A percentile compares a stretch with the other conserved stretches of the same genome.
Conservation (phyloP, 1,140 invertebrate species). For the Heliothis subflexa region DNA sequence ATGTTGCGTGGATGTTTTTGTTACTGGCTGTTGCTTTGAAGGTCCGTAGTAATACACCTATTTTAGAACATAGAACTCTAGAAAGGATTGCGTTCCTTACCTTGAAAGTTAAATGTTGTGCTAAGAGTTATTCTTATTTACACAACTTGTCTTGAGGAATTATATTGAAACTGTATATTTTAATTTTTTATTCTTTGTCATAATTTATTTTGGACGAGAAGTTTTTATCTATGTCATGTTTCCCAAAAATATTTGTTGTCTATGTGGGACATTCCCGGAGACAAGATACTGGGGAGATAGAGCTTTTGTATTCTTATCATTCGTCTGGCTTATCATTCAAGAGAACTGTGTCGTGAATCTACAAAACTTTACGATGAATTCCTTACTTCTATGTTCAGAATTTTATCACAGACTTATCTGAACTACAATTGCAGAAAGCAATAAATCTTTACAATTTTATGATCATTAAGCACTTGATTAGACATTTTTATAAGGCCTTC, state of each 20-base stretch:
- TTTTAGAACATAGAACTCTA: conserved; percentile 20
- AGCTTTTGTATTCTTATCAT: conserved; percentile 37
- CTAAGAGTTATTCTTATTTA: conserved; percentile 16
- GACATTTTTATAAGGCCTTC: no score
- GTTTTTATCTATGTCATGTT: background rate
- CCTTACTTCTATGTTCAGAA: no score
- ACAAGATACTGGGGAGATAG: conserved; percentile 16
- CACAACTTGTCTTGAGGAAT: conserved; percentile 1
- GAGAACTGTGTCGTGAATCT: conserved; percentile 8
- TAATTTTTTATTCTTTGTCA: background rate
- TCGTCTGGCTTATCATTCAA: background rate
- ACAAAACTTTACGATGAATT: background rate
- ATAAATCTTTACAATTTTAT: no score
- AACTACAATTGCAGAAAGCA: background rate
- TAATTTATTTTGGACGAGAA: background rate
- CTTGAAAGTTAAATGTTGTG: conserved; percentile 48
- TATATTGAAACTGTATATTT: conserved; percentile 2
- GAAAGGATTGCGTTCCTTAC: conserved; percentile 46
- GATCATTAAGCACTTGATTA: no score
- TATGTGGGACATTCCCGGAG: conserved; percentile 12
- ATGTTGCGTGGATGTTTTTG: conserved; percentile 13
- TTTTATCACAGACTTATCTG: background rate
- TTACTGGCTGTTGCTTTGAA: background rate
- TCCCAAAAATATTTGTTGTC: conserved; percentile 8
- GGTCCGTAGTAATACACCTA: background rate